Evolutionary conservation across 2,888 invertebrate genomes (phyloP), one percentile per base, ranked within the genome.

Genomic region (Alsophila aescularia): DNA sequence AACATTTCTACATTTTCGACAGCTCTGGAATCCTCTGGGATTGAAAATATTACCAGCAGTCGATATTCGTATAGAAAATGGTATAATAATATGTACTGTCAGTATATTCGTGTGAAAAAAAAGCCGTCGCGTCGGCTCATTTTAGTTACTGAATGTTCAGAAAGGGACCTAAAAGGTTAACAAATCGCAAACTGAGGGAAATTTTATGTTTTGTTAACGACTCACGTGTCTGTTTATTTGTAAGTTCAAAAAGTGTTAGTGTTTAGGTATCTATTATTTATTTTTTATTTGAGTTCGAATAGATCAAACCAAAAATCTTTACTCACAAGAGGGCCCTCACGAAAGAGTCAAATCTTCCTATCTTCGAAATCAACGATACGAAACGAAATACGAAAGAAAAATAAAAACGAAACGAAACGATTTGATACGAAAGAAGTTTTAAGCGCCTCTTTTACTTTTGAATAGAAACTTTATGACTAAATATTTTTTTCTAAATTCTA

Each of bases 1-100:
- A 50, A 56, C 31, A 56, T 51, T 56, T 41, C 45, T 50, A 45
- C 45, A 45, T 51, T 51, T 56, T 41, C 45, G 55, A 45, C 45
- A 45, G 45, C 44, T 31, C 6, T 8, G 18, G 36, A 32, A 45
- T 41, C 55, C 42, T 36, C 29, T n/a, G 16, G 36, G 39, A 15
- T 27, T 18, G 44, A 14, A 50, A 16, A 47, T 51, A 56, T 50
- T 50, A 50, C 54, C 29, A 44, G 31, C 44, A 36, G 34, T 41
- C 55, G 35, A 36, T 32, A 40, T 45, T 52, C 15, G 21, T 14
- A 27, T 24, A 48, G 31, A 53, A 48, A 53, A 37, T n/a, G 21
- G 21, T 9, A n/a, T n/a, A n/a, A n/a, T 24, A 24, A 7, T 18
- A 18, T 5, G 3, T 7, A 24, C 24, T 24, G 24, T 24, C 24